Conservation (phyloP, 2,797 vertebrate species). For the Babyrousa celebensis region DNA sequence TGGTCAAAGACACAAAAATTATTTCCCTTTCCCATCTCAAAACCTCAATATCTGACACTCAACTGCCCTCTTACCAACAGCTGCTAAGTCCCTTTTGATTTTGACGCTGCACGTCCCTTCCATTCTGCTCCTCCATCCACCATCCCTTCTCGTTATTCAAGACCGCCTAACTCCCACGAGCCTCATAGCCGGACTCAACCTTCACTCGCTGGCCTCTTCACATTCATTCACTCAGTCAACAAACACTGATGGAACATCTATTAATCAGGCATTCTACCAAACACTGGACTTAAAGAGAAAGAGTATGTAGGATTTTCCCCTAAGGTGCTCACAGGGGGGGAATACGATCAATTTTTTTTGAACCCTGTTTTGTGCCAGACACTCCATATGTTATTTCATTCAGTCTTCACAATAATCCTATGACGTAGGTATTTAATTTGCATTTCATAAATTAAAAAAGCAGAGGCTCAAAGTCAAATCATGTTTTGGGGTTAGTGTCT, state of each 20-base stretch:
- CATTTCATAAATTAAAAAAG: slow-evolving; percentile 28
- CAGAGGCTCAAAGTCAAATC: neutral
- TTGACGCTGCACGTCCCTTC: neutral
- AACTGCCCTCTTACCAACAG: neutral
- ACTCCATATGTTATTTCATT: neutral
- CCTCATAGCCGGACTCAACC: neutral
- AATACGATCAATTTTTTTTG: neutral
- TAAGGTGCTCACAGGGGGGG: neutral
- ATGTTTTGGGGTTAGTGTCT: neutral
- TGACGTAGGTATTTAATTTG: slow-evolving; percentile 10
- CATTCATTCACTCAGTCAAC: neutral
- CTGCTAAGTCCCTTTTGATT: neutral
- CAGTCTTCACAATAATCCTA: neutral
- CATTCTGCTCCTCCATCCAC: neutral
- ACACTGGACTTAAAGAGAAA: neutral
- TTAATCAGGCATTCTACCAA: neutral
- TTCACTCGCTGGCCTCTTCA: neutral
- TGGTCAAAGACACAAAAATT: neutral
- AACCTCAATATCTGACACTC: neutral
- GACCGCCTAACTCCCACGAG: neutral
- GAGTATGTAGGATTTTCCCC: neutral
- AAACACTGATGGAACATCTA: slow-evolving; percentile 15
- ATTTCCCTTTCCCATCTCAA: neutral
- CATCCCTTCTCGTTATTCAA: neutral
- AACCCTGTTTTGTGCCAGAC: neutral